A percentile compares a stretch with the other conserved stretches of the same genome.
Evolutionary conservation across 2,113 vertebrate genomes (phyloP).

Genomic region (Pristiophorus japonicus): DNA sequence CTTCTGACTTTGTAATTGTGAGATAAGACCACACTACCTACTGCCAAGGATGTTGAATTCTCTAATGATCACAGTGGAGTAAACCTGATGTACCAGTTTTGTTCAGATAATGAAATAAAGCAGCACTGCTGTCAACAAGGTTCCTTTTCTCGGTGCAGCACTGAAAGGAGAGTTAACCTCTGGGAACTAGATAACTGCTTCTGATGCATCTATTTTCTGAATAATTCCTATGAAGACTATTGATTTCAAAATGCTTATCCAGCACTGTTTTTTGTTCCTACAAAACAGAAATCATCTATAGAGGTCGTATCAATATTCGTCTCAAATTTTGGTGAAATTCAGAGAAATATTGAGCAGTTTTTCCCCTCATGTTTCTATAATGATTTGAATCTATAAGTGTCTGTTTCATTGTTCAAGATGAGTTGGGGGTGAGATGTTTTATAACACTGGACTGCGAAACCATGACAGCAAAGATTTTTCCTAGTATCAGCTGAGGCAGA

Average conservation of each 20-base stretch:
- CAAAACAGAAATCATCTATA: background rate
- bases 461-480: background rate
- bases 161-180: constrained; percentile 1
- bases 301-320: background rate
- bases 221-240: background rate
- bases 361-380: background rate
- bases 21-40: constrained; percentile 4
- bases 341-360: background rate
- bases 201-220: background rate
- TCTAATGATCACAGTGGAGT: constrained; percentile 8
- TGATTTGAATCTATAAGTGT: background rate
- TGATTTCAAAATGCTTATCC: constrained; percentile 26
- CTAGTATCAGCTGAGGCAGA: background rate
- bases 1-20: constrained; percentile 22
- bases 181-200: constrained; percentile 14
- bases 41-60: background rate
- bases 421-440: background rate
- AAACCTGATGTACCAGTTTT: background rate
- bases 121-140: background rate
- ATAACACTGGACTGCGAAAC: background rate
- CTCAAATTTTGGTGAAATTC: background rate
- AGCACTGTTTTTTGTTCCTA: background rate
- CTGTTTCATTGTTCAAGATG: background rate
- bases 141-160: background rate
- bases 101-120: background rate